Conservation (phyloP, 2,113 vertebrate genomes). For the Phycodurus eques region DNA sequence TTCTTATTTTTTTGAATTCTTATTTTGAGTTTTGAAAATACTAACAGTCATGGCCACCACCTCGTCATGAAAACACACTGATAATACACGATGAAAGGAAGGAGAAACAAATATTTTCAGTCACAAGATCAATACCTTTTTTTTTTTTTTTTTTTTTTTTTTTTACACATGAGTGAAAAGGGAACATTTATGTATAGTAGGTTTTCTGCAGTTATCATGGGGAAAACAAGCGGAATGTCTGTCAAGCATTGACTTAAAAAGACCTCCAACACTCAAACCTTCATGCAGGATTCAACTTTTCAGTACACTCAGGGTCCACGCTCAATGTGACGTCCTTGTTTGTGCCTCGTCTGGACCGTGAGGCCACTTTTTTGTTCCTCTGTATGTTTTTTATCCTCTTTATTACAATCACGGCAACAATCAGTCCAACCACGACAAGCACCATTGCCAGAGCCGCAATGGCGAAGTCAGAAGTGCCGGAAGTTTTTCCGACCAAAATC, state of each 20-base stretch:
- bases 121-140: not conserved
- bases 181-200: not conserved
- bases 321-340: not conserved
- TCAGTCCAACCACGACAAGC: slow-evolving; percentile 23
- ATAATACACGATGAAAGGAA: not conserved
- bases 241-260: not conserved
- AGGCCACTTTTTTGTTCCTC: not conserved
- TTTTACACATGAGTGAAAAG: not conserved
- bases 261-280: not conserved
- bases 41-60: too few species aligned
- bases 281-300: slow-evolving; percentile 13
- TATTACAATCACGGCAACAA: slow-evolving; percentile 19
- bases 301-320: slow-evolving; percentile 3
- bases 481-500: not conserved
- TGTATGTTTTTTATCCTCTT: slow-evolving; percentile 13
- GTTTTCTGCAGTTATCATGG: not conserved
- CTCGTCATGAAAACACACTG: not conserved
- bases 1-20: not conserved
- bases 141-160: too few species aligned
- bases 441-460: slow-evolving; percentile 22
- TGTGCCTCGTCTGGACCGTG: not conserved
- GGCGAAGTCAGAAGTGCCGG: not conserved
- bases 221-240: not conserved
- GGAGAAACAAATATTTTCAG: not conserved
- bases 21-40: not conserved